A percentile compares a stretch with the other conserved stretches of the same genome.
Evolutionary conservation across 1,140 invertebrate species (phyloP).

Genomic region (Drosophila busckii): DNA sequence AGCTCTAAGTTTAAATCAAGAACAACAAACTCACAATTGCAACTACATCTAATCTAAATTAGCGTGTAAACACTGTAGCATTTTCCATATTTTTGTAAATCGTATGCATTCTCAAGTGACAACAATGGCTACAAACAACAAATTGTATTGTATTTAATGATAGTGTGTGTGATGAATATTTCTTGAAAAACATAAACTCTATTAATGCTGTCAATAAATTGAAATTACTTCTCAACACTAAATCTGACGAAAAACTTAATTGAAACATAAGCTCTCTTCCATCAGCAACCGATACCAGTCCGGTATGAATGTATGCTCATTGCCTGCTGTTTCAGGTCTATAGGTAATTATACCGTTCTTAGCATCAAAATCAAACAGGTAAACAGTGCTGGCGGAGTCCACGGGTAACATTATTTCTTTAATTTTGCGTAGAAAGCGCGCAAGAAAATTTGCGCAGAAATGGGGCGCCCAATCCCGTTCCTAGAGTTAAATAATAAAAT

Average conservation of each 20-base stretch:
- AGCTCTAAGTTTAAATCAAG: too few relatives aligned
- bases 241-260: background rate
- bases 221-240: conserved; percentile 37
- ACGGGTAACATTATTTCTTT: conserved; percentile 9
- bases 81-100: conserved; percentile 77
- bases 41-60: conserved; percentile 20
- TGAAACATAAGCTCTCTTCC: background rate
- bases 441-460: conserved; percentile 37
- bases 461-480: conserved; percentile 11
- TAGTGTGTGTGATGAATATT: conserved; percentile 53
- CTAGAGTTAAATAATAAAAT: conserved; percentile 4
- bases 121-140: conserved; percentile 24
- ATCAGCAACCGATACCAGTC: conserved; percentile 44
- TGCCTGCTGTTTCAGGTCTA: background rate
- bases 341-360: conserved; percentile 17
- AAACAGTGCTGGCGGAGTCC: conserved; percentile 33
- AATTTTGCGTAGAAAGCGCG: conserved; percentile 9
- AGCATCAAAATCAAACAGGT: conserved; percentile 31
- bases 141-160: conserved; percentile 65
- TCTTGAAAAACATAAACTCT: conserved; percentile 15
- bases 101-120: conserved; percentile 60
- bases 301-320: conserved; percentile 31
- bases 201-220: conserved; percentile 51
- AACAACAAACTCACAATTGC: conserved; percentile 2
- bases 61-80: conserved; percentile 51